Evolutionary conservation across 2,797 vertebrate species (phyloP).

Genomic region (Decapterus maruadsi): DNA sequence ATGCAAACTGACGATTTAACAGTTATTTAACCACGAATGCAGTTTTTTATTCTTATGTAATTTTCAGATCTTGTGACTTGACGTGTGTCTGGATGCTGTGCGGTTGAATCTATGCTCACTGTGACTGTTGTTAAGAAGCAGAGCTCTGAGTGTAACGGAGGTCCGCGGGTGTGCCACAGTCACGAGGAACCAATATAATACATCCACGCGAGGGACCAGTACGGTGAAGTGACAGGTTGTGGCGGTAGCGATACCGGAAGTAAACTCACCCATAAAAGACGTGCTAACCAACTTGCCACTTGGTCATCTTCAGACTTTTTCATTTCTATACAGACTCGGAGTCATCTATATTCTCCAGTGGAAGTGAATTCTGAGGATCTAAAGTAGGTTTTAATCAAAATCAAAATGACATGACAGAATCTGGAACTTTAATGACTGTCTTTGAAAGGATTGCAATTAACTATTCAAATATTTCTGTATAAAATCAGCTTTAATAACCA

Average conservation of each 20-base stretch:
- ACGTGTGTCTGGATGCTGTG: neutral
- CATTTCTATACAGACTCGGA: no score
- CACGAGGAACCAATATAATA: no score
- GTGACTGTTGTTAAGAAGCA: neutral
- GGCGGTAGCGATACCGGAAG: no score
- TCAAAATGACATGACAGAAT: no score
- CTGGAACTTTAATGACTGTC: no score
- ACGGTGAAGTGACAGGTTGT: no score
- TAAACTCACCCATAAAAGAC: no score
- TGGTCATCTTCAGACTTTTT: no score
- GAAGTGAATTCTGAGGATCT: neutral
- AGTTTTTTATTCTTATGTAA: neutral
- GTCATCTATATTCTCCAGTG: neutral
- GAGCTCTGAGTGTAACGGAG: neutral
- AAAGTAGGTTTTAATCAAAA: neutral
- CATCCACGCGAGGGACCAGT: no score
- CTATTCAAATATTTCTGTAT: neutral
- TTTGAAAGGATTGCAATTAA: no score
- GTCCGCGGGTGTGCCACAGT: no score
- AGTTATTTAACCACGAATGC: neutral
- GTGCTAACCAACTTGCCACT: no score
- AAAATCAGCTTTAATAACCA: neutral
- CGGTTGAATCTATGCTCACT: neutral
- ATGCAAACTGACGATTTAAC: neutral
- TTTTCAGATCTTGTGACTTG: neutral